Conservation (phyloP, 2,113 vertebrate species). For the Rhynchomys soricoides region DNA sequence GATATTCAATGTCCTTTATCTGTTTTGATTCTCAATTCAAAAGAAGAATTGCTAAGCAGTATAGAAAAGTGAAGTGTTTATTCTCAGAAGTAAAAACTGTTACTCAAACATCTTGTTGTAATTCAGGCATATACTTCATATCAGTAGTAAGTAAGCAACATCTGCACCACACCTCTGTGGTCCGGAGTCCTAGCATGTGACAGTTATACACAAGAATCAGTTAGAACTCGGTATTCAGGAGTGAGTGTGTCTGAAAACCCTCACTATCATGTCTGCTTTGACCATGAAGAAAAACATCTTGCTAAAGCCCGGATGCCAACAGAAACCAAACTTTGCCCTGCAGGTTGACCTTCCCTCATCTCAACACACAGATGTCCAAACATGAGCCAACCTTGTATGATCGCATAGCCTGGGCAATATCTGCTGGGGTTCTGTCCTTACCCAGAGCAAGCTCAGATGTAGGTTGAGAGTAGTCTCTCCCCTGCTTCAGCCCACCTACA, state of each 20-base stretch:
- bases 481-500: background rate
- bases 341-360: no score
- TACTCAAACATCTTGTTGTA: background rate
- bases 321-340: background rate
- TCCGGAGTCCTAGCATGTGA: no score
- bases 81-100: conserved; percentile 8
- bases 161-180: accelerated
- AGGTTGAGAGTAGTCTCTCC: background rate
- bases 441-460: background rate
- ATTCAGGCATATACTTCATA: background rate
- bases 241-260: background rate
- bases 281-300: background rate
- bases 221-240: accelerated
- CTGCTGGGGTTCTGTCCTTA: background rate
- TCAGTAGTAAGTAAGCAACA: accelerated
- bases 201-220: background rate
- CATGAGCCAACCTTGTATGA: background rate
- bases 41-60: background rate
- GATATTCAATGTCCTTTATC: background rate
- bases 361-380: accelerated
- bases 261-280: accelerated
- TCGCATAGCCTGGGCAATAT: no score
- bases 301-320: background rate
- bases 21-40: background rate
- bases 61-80: background rate